Base-by-base conservation (phyloP, 2,113 vertebrate species). In the Malaclemys terrapin region DNA sequence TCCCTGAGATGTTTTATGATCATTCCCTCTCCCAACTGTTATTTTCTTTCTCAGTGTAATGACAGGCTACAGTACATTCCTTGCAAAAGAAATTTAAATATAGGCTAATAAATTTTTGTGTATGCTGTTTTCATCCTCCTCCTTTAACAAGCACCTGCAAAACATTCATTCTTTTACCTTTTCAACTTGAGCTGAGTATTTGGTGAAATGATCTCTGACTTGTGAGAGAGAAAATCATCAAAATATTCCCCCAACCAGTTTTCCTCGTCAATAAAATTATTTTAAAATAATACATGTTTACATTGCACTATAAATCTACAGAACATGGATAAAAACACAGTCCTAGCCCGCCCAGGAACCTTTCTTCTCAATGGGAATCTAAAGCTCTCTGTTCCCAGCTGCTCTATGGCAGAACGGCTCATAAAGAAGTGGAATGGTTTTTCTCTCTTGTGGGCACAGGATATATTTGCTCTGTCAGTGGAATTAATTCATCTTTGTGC, bases 21-120 rank as follows among this genome's bases (percentile, higher is more conserved):
- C 91, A 89, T 91, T 93, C 79, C 79, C 85, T 81, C 75, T 80
- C 87, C 80, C 80, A 24, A 0, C 20, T 80, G 81, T 89, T 49
- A 25, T 87, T 97, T 93, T 80, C 27, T 3, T 8, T 59, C 81
- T 53, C 87, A 47, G 42, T 91, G 81, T 5, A 49, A 98, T 97
- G 95, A 88, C 69, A 87, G 52, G 52, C 84, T 95, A 13, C 65
- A 93, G 59, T 84, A 52, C 47, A 20, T 83, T 87, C 80, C 29
- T 8, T 82, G 93, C 78, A 82, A 35, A 90, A 96, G 89, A 96
- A 89, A 93, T 56, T 94, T 91, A 96, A 97, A 89, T 31, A 89
- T 85, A 91, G 80, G 84, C 90, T 95, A 84, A 76, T 82, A 76
- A 42, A 92, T 35, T 83, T 94, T 95, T 84, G 91, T 84, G 82